These are phyloP conservation scores for Caenorhabditis becei DNA, from an alignment of 2,888 invertebrate genomes.

Conservation along the genomic window DNA sequence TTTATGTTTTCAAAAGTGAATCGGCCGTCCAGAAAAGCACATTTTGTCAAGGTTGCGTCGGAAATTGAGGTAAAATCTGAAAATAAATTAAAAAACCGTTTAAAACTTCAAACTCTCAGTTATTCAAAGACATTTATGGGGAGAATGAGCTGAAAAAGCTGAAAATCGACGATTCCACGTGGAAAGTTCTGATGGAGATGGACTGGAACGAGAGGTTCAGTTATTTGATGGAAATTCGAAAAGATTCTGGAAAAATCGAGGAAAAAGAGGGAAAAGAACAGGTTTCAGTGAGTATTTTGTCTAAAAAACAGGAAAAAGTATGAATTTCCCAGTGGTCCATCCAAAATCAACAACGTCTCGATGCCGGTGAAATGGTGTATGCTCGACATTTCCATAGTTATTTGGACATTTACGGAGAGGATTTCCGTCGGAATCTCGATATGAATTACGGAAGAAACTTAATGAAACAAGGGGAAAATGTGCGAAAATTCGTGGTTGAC, in stretches of 20 bases:
- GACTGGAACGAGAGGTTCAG: conserved; percentile 49
- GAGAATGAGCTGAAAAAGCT: conserved; percentile 18
- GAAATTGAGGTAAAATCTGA: conserved; percentile 44
- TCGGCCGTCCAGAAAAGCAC: conserved; percentile 46
- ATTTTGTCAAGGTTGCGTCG: conserved; percentile 52
- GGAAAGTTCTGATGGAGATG: conserved; percentile 56
- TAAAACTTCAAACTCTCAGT: conserved; percentile 23
- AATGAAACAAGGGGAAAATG: conserved; percentile 51
- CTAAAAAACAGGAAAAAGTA: neutral
- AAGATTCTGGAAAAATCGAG: neutral
- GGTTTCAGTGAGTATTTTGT: conserved; percentile 3
- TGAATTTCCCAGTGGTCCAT: conserved; percentile 29
- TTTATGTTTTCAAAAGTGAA: conserved; percentile 47
- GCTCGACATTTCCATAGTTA: conserved; percentile 64
- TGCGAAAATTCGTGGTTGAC: conserved; percentile 69
- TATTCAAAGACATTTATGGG: conserved; percentile 39
- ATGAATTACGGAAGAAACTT: conserved; percentile 61
- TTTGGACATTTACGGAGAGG: conserved; percentile 64
- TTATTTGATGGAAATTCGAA: conserved; percentile 36
- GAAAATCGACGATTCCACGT: conserved; percentile 50
- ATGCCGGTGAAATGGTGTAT: conserved; percentile 69
- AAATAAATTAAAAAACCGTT: neutral
- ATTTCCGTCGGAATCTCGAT: conserved; percentile 68
- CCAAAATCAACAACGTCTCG: conserved; percentile 2
- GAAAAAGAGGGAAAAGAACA: conserved; percentile 1